A percentile compares a stretch with the other conserved stretches of the same genome.
phyloP scores from a whole-genome alignment of 2,113 vertebrate species.

The Falco punctatus region DNA sequence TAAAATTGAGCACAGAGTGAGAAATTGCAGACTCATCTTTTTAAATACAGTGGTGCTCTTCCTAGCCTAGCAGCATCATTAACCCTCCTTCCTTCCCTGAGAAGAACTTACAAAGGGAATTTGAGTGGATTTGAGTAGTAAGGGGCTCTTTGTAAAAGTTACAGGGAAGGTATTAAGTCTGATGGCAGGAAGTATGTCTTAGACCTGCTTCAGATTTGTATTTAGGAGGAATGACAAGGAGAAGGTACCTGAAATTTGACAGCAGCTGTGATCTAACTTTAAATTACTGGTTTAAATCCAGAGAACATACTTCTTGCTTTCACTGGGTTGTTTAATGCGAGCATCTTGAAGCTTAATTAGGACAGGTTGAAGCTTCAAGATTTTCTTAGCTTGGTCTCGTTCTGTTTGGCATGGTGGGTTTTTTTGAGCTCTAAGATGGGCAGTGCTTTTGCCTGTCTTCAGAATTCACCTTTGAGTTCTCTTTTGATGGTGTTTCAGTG shows the following conservation, averaged over 20 bases:
- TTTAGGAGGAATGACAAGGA: not conserved
- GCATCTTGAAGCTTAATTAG: not conserved
- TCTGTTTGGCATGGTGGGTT: not conserved
- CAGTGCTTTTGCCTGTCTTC: not conserved
- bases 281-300: not conserved
- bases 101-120: not conserved
- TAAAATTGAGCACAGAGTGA: not conserved
- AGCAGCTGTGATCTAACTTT: not conserved
- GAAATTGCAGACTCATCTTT: not conserved
- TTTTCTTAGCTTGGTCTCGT: not conserved
- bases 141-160: not conserved
- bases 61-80: not conserved
- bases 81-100: not conserved
- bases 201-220: not conserved
- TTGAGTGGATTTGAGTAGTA: not conserved
- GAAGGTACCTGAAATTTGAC: not conserved
- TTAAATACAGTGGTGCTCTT: not conserved
- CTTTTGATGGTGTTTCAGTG: not conserved
- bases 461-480: not conserved
- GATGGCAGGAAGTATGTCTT: not conserved
- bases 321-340: not conserved
- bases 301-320: not conserved
- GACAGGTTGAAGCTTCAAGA: not conserved
- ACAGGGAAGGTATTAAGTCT: not conserved
- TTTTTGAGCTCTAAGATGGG: not conserved